Evolutionary conservation across 1,140 invertebrate species (phyloP).

Genomic region (Sminthurinus signatus): DNA sequence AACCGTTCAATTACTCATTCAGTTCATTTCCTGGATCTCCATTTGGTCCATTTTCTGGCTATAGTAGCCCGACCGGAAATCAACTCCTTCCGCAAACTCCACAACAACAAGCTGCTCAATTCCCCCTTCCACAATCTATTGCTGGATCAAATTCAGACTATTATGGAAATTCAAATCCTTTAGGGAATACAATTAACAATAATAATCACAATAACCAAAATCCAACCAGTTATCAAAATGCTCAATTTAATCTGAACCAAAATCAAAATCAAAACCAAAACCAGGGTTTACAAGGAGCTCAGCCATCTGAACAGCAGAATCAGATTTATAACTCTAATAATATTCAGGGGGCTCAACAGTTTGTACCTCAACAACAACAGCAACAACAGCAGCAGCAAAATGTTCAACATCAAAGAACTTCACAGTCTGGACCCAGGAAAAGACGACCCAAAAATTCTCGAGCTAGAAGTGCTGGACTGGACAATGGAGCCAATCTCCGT

Average conservation of each 20-base stretch:
- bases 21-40: conserved; percentile 9
- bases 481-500: conserved; percentile 11
- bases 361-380: background rate
- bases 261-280: conserved; percentile 4
- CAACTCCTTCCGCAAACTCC: background rate
- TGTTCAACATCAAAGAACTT: background rate
- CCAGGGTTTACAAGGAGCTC: background rate
- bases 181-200: background rate
- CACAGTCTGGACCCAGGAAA: conserved; percentile 13
- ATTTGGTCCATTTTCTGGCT: conserved; percentile 13
- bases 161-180: conserved; percentile 28
- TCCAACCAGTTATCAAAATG: background rate
- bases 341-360: conserved; percentile 9
- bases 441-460: conserved; percentile 25
- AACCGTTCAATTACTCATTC: conserved; percentile 28
- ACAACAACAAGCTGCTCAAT: conserved; percentile 1
- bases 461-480: conserved; percentile 4
- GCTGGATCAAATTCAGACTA: conserved; percentile 22
- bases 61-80: background rate
- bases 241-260: conserved; percentile 17
- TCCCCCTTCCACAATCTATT: conserved; percentile 20
- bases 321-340: conserved; percentile 1
- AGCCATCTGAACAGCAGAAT: conserved; percentile 7
- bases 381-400: conserved; percentile 3
- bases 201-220: too few species aligned